These are phyloP conservation scores for Eulemur albifrons DNA, from an alignment of 2,797 vertebrate genomes.

Conservation along the genomic window DNA sequence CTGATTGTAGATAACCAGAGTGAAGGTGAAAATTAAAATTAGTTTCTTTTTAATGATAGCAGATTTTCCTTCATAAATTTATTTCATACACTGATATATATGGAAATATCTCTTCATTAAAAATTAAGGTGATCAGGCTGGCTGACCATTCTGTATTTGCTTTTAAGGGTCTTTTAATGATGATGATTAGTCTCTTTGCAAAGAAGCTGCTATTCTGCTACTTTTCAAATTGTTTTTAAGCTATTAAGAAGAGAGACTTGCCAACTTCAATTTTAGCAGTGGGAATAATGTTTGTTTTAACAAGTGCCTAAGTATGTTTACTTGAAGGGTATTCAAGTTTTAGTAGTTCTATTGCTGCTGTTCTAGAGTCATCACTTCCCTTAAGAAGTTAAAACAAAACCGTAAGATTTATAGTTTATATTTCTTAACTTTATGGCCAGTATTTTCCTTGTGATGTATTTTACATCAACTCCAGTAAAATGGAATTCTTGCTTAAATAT, in stretches of 20 bases:
- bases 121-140: conserved; percentile 68
- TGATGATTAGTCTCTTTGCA: conserved; percentile 65
- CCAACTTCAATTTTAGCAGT: conserved; percentile 70
- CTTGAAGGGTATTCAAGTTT: conserved; percentile 54
- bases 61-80: conserved; percentile 62
- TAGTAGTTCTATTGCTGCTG: conserved; percentile 4
- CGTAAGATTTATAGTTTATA: background rate
- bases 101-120: conserved; percentile 70
- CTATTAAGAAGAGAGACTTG: conserved; percentile 64
- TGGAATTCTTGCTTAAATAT: conserved; percentile 50
- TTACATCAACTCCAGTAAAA: conserved; percentile 36
- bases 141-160: conserved; percentile 66
- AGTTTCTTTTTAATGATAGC: conserved; percentile 14
- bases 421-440: background rate
- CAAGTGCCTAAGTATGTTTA: conserved; percentile 66
- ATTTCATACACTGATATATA: conserved; percentile 47
- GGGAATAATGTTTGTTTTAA: conserved; percentile 75
- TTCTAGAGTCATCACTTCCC: background rate
- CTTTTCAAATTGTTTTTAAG: conserved; percentile 74
- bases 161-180: conserved; percentile 77
- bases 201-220: conserved; percentile 65
- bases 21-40: conserved; percentile 43
- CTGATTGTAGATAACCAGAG: conserved; percentile 71
- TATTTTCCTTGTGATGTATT: conserved; percentile 33
- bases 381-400: conserved; percentile 45